Base-by-base conservation (phyloP, 2,888 invertebrate species). In the Encarsia formosa region DNA sequence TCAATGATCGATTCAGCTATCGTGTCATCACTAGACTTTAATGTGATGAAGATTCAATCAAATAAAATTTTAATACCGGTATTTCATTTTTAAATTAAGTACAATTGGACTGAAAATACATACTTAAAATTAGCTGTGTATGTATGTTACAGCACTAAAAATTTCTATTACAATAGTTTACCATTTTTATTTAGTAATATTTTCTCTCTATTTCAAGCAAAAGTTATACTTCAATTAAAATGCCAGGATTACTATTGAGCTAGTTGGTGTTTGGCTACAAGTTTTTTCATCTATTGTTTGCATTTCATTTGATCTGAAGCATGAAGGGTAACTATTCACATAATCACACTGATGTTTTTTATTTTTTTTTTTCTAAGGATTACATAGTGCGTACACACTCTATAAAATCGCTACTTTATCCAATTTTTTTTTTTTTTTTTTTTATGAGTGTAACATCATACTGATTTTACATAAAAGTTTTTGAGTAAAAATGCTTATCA, bases 401-500 rank as follows among this genome's bases (percentile, higher is more conserved):
- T 63, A 63, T 56, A 59, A 49, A 54, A 49, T 54, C 49, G 15
- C 45, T 54, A 54, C 54, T 15, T 39, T 35, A 34, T n/a, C n/a
- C n/a, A n/a, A n/a, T n/a, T n/a, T n/a, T n/a, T n/a, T n/a, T n/a
- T n/a, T n/a, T n/a, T n/a, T n/a, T 38, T 51, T 49, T 60, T 53
- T 35, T 40, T 34, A 13, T 46, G 35, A 40, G 47, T 24, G 37
- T 51, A 44, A 44, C 38, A 20, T 44, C 39, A 34, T 53, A 38
- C 37, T 53, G 43, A 15, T 40, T 42, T 54, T 66, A 65, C 66
- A 62, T 67, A 65, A 65, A 66, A 66, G 65, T 65, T n/a, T 59
- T 62, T 66, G 68, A 71, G 70, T 70, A 69, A 70, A 72, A 72
- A 71, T 67, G 65, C 61, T 64, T 68, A 67, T 64, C 64, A 62